Conservation (phyloP, 2,113 vertebrate genomes). For the Origma solitaria region DNA sequence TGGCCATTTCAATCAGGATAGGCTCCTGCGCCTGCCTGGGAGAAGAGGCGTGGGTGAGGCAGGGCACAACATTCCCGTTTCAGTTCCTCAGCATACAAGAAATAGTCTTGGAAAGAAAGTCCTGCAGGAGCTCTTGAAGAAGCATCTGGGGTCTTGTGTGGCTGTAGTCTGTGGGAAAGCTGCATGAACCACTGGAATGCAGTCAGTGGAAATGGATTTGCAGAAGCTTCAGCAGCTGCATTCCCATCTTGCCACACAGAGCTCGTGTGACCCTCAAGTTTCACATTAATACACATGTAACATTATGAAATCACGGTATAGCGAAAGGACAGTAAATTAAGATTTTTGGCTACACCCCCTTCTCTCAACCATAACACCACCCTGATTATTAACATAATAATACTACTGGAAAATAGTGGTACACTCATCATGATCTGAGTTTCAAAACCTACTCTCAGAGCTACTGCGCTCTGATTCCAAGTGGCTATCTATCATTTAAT, state of each 20-base stretch:
- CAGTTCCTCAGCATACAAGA: background rate
- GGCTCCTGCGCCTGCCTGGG: background rate
- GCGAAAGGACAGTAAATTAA: background rate
- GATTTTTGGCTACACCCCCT: background rate
- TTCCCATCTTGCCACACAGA: background rate
- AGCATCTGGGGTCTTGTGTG: background rate
- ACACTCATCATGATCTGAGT: background rate
- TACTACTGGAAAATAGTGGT: background rate
- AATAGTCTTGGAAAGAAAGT: background rate
- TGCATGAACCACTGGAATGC: background rate
- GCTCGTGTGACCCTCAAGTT: background rate
- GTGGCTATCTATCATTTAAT: background rate
- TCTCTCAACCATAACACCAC: background rate
- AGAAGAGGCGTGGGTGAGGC: background rate
- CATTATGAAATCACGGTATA: background rate
- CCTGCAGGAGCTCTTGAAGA: background rate
- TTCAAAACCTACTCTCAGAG: background rate
- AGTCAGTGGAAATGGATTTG: background rate
- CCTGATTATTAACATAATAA: background rate
- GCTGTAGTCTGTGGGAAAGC: background rate
- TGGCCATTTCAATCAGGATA: background rate
- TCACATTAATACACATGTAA: background rate
- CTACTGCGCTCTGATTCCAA: background rate
- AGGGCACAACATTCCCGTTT: background rate
- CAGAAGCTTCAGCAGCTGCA: background rate